Base-by-base conservation (phyloP, 2,797 vertebrate genomes). In the Cephalopachus bancanus region DNA sequence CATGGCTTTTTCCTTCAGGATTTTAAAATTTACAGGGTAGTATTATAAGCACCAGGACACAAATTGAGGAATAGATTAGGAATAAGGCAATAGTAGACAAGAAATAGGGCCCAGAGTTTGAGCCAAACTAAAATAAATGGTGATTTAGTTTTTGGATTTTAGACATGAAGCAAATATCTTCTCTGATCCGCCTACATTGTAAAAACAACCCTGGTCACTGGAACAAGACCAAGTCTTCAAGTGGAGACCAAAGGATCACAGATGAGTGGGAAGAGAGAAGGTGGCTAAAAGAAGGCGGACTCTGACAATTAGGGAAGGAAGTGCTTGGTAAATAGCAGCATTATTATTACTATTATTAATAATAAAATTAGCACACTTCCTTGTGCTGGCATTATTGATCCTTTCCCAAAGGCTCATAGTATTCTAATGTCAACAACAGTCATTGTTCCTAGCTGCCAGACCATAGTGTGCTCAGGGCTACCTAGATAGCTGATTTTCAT, bases 151-250 rank as follows among this genome's bases (percentile, higher is more conserved):
- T 85, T 59, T 83, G 28, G 90, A 49, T 76, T 76, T 94, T 93
- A 90, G 24, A 78, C 90, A 60, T 10, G 4, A 91, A n/a, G 20
- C 55, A 96, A 78, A 59, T 94, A 91, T 51, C 59, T 89, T 78
- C 33, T 76, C 26, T 71, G 20, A 6, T 19, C 51, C 59, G 14
- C 0, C 9, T 75, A 7, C 6, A 37, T 37, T 91, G 64, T 65
- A 22, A 51, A 44, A 91, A 44, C 51, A 95, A 37, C 1, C 7
- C 16, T 71, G 24, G 71, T 51, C 53, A 12, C 65, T 53, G 8
- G 30, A 44, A 12, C 14, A 91, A 88, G 64, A 51, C 37, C n/a
- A 72, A 10, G 10, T 92, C 62, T 93, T 62, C 6, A 78, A 24
- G 19, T 76, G 30, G 60, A 8, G 7, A 60, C 81, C 57, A 89